These are phyloP conservation scores for Nanorana parkeri DNA, from an alignment of 2,113 vertebrate genomes.

Conservation along the genomic window DNA sequence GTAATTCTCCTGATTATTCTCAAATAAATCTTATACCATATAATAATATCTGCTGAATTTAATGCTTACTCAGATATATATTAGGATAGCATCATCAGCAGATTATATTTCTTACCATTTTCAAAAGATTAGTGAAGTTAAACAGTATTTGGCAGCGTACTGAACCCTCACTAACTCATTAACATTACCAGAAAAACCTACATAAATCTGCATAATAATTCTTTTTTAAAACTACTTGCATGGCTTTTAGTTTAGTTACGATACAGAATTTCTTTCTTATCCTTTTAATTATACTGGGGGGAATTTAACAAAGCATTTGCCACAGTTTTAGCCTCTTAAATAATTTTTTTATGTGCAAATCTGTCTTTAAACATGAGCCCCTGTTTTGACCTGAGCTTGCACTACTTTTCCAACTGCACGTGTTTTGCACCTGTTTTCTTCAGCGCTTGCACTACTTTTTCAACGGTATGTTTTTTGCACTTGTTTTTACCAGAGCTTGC, in stretches of 20 bases:
- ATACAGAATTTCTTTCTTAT: neutral
- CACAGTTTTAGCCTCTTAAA: too few relatives aligned
- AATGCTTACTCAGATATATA: neutral
- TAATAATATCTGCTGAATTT: conserved; percentile 5
- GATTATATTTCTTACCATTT: neutral
- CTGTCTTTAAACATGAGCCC: too few relatives aligned
- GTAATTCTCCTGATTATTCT: neutral
- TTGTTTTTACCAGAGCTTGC: too few relatives aligned
- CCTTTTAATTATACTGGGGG: neutral
- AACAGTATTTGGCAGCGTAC: conserved; percentile 1
- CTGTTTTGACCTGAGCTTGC: too few relatives aligned
- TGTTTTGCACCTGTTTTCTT: too few relatives aligned
- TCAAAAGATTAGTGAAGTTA: neutral
- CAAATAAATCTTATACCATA: neutral
- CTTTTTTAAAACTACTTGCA: neutral
- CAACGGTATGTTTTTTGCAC: too few relatives aligned
- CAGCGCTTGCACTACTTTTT: too few relatives aligned
- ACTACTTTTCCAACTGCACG: too few relatives aligned
- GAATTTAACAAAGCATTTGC: too few relatives aligned
- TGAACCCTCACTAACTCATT: neutral
- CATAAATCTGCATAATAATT: neutral
- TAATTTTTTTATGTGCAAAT: too few relatives aligned
- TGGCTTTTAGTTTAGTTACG: neutral
- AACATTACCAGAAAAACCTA: neutral
- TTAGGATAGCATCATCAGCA: neutral